Percentiles rank a stretch among this genome's conserved stretches.
Evolutionary conservation across 2,888 invertebrate species (phyloP).

Genomic region (Caenorhabditis sp.): DNA sequence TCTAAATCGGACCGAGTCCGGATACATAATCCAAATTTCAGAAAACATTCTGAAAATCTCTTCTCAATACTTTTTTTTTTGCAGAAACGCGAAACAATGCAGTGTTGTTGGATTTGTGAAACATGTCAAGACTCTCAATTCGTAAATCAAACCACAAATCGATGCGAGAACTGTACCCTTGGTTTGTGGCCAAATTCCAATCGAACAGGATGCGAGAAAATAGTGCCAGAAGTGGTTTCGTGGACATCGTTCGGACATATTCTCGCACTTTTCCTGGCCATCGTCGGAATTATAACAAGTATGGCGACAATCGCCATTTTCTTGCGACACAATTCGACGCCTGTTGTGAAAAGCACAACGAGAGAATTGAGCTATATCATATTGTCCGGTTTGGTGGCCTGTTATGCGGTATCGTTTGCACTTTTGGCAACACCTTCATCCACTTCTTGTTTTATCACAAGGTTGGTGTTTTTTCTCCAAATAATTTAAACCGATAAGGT

Average conservation of each 20-base stretch:
- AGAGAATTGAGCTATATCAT: slow-evolving; percentile 81
- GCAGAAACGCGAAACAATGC: slow-evolving; percentile 72
- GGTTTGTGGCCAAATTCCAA: slow-evolving; percentile 78
- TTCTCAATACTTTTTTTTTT: slow-evolving; percentile 10
- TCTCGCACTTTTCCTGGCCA: slow-evolving; percentile 61
- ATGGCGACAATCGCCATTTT: slow-evolving; percentile 83
- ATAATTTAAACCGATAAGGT: no score
- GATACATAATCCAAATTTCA: no score
- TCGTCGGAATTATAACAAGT: slow-evolving; percentile 80
- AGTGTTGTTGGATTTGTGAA: slow-evolving; percentile 83
- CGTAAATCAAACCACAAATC: slow-evolving; percentile 75
- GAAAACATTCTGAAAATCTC: neutral
- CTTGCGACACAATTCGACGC: slow-evolving; percentile 87
- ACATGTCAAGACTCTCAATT: slow-evolving; percentile 78
- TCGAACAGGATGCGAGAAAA: slow-evolving; percentile 72
- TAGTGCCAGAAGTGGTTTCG: slow-evolving; percentile 43
- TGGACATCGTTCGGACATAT: slow-evolving; percentile 55
- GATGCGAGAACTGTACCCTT: slow-evolving; percentile 76
- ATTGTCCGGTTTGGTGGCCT: slow-evolving; percentile 81
- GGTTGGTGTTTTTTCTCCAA: no score
- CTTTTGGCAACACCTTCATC: slow-evolving; percentile 81
- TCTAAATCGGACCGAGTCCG: no score
- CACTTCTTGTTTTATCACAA: slow-evolving; percentile 80
- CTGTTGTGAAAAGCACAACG: slow-evolving; percentile 95
- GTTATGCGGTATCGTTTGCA: slow-evolving; percentile 90